Evolutionary conservation across 64 coral and sea anemone species (phyloP), one percentile per base, ranked within the genome.

Genomic region (Stichodactyla mertensii): DNA sequence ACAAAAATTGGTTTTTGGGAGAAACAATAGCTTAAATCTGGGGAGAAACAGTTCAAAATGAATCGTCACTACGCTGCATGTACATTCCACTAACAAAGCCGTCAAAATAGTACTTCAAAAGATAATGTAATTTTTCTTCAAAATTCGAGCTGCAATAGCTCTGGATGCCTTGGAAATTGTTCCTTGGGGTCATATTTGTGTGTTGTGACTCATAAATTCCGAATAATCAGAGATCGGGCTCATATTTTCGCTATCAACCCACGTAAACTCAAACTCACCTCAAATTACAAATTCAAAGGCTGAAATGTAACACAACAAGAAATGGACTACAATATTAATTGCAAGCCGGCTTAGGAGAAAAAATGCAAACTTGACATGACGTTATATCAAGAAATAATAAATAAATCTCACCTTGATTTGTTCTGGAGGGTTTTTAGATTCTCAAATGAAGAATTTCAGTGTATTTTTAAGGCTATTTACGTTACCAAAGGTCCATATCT

Each of bases 51-150:
- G 7, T 31, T 74, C 24, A 74, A 74, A 0, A 36, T 6, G 9
- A n/a, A n/a, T n/a, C 18, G 19, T 12, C 5, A 74, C 27, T 16
- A 20, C n/a, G 7, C 78, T 81, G 78, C 78, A 11, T 81, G 78
- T 81, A 81, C 78, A 81, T 81, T 81, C 78, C 78, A 81, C 4
- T 1, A 54, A 81, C 78, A 81, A 81, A 81, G 78, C 78, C 53
- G 36, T 81, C 78, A 81, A 81, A 74, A 74, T 74, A 27, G 69
- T 74, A 74, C 69, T n/a, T 74, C 69, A 74, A 74, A 19, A 58
- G 9, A 74, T 1, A 28, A 74, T 74, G 8, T 2, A 5, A 31
- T 31, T 74, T 28, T 74, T 5, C 24, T 23, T 74, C 12, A 31
- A 31, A 74, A 74, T 27, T 4, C 11, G 4, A 74, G 22, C 22